Evolutionary conservation across 2,888 invertebrate genomes (phyloP).

Genomic region (Alsophila aescularia): DNA sequence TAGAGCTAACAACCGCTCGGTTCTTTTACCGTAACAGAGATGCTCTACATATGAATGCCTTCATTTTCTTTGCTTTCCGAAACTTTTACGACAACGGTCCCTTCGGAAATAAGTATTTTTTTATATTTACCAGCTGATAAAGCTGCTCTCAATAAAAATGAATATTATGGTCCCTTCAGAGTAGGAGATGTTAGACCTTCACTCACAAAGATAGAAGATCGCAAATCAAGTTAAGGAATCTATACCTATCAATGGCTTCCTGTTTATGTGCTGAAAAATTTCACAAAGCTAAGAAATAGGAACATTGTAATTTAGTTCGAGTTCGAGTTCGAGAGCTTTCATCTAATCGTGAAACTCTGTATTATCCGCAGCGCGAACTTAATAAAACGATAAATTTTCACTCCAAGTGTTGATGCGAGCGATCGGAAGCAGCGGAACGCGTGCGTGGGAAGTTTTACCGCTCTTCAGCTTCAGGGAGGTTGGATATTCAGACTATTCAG

Average conservation of each 20-base stretch:
- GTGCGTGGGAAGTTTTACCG: slow-evolving; percentile 50
- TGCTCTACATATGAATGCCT: neutral
- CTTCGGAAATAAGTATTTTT: too few species aligned
- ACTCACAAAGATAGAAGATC: neutral
- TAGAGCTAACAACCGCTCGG: too few species aligned
- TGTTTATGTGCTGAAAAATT: slow-evolving; percentile 1
- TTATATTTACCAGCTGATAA: neutral
- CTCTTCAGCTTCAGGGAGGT: slow-evolving; percentile 26
- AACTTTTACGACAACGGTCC: neutral
- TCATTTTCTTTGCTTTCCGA: neutral
- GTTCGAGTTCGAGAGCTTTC: slow-evolving; percentile 20
- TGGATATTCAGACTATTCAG: slow-evolving; percentile 49
- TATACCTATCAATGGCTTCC: neutral
- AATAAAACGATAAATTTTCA: slow-evolving; percentile 40
- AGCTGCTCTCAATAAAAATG: neutral
- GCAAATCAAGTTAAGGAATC: neutral
- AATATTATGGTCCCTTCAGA: too few species aligned
- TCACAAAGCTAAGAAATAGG: neutral
- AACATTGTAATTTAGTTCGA: slow-evolving; percentile 10
- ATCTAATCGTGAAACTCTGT: slow-evolving; percentile 20
- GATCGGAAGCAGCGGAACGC: slow-evolving; percentile 48
- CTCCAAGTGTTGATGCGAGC: slow-evolving; percentile 43
- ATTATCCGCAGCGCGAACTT: slow-evolving; percentile 21
- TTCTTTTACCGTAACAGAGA: neutral
- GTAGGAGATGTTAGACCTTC: too few species aligned